Evolutionary conservation across 2,797 vertebrate genomes (phyloP).

Genomic region (Setipinna tenuifilis): DNA sequence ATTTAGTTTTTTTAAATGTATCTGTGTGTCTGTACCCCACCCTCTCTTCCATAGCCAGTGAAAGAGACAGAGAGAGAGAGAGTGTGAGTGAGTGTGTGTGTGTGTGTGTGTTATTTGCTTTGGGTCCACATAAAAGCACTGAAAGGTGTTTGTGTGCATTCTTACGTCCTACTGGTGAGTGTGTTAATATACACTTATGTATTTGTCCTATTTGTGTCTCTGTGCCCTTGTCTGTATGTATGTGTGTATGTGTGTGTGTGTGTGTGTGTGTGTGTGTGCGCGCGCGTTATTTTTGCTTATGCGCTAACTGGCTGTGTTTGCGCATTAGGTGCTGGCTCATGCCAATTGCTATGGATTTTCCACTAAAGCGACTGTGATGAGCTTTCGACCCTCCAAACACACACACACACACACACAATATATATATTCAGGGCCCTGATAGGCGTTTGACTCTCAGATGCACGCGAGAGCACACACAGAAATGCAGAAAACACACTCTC

Average conservation of each 20-base stretch:
- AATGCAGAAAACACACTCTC: too few species aligned
- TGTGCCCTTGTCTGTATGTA: too few species aligned
- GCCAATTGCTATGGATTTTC: conserved; percentile 15
- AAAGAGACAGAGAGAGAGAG: too few species aligned
- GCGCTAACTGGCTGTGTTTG: not conserved
- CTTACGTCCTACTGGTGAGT: too few species aligned
- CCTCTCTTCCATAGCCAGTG: not conserved
- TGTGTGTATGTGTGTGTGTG: not conserved
- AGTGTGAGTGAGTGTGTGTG: too few species aligned
- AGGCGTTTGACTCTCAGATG: conserved; percentile 13
- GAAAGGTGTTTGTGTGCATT: too few species aligned
- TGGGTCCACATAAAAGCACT: too few species aligned
- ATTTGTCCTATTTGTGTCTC: too few species aligned
- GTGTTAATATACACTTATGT: not conserved
- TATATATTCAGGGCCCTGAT: not conserved
- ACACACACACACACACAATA: not conserved
- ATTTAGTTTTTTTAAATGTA: conserved; percentile 7
- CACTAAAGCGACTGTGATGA: not conserved
- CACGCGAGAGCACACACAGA: conserved; percentile 24
- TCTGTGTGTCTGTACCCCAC: conserved; percentile 35
- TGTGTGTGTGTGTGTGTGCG: not conserved
- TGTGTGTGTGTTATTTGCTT: too few species aligned
- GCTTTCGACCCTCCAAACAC: conserved; percentile 9
- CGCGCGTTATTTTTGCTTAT: not conserved
- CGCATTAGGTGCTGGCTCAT: not conserved